Conservation (phyloP, 2,113 vertebrate genomes). For the Saguinus midas region DNA sequence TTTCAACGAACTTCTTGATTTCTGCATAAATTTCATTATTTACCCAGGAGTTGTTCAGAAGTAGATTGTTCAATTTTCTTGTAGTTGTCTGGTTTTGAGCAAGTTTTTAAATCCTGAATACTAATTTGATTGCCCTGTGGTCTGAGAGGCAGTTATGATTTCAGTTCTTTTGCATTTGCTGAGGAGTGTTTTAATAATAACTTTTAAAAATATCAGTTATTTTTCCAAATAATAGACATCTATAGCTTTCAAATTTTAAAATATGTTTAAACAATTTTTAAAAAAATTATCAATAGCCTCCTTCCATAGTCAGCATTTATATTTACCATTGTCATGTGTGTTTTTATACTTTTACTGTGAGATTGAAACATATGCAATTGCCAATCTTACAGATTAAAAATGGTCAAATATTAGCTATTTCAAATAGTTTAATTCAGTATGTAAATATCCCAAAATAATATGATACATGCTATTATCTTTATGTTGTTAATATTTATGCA, state of each 20-base stretch:
- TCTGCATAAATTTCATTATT: too few species aligned
- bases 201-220: not conserved
- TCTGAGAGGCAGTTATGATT: too few species aligned
- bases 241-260: not conserved
- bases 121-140: too few species aligned
- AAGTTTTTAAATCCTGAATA: too few species aligned
- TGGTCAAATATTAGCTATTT: not conserved
- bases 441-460: not conserved
- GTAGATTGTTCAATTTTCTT: too few species aligned
- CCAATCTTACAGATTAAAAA: not conserved
- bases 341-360: not conserved
- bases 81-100: too few species aligned
- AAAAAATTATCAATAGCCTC: not conserved
- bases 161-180: too few species aligned
- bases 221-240: not conserved
- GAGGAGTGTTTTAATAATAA: too few species aligned
- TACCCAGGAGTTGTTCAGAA: too few species aligned
- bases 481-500: not conserved
- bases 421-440: not conserved
- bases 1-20: too few species aligned
- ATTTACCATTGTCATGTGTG: not conserved
- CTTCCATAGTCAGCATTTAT: not conserved
- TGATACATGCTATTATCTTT: not conserved
- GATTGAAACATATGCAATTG: not conserved
- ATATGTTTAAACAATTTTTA: not conserved